phyloP scores from a whole-genome alignment of 2,888 invertebrate genomes.

The Calliphora vomitoria region DNA sequence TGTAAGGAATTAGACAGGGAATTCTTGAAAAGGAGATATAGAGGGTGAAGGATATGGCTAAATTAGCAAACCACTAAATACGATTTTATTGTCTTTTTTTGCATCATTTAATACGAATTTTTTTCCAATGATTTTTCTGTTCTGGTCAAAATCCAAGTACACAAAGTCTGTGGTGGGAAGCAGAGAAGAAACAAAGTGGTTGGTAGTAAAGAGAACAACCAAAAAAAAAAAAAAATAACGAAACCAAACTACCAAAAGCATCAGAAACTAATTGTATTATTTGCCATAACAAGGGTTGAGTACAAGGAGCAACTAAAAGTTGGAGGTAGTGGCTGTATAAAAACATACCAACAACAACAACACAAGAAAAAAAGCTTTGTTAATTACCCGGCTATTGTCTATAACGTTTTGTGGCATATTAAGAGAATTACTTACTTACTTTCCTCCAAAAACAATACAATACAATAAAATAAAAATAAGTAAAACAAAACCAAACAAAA shows the following conservation, averaged over 20 bases:
- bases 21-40: not conserved
- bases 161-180: conserved; percentile 12
- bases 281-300: conserved; percentile 50
- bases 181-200: conserved; percentile 35
- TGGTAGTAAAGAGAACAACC: not conserved
- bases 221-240: conserved; percentile 4
- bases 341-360: conserved; percentile 4
- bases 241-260: conserved; percentile 42
- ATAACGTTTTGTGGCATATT: conserved; percentile 69
- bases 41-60: conserved; percentile 51
- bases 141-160: conserved; percentile 50
- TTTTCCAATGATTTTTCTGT: conserved; percentile 35
- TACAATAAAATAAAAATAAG: conserved; percentile 43
- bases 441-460: conserved; percentile 56
- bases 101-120: conserved; percentile 70
- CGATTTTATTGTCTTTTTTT: conserved; percentile 70
- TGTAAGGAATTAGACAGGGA: conserved; percentile 38
- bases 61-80: conserved; percentile 72
- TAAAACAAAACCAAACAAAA: conserved; percentile 17
- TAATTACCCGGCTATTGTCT: conserved; percentile 72
- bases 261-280: conserved; percentile 69
- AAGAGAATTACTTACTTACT: conserved; percentile 60
- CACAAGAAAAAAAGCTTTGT: conserved; percentile 47
- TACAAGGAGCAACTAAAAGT: conserved; percentile 22
- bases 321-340: conserved; percentile 19